Conservation (phyloP, 2,113 vertebrate genomes). For the Rhipidura dahli region DNA sequence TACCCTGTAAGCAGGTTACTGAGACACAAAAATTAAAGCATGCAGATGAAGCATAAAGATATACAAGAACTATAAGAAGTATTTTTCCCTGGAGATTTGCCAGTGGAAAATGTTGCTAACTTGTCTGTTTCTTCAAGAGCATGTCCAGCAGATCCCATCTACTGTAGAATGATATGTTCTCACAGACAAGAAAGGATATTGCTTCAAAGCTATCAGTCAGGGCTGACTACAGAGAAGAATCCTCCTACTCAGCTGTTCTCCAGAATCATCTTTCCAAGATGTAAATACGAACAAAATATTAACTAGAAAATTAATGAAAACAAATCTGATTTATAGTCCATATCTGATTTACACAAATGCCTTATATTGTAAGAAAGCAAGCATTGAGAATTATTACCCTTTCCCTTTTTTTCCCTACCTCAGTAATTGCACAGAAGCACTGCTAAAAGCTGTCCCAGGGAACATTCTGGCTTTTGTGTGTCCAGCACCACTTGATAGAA, state of each 20-base stretch:
- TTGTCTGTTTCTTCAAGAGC: slow-evolving; percentile 16
- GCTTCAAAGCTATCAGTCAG: slow-evolving; percentile 39
- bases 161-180: slow-evolving; percentile 5
- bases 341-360: not conserved
- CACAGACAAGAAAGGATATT: not conserved
- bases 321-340: slow-evolving; percentile 16
- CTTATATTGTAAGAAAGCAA: not conserved
- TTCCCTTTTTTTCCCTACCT: not conserved
- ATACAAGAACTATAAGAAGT: slow-evolving; percentile 6
- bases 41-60: slow-evolving; percentile 7
- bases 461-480: not conserved
- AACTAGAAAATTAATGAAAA: slow-evolving; percentile 32
- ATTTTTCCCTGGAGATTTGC: slow-evolving; percentile 30
- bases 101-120: slow-evolving; percentile 50
- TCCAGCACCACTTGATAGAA: not conserved
- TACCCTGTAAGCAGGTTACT: not conserved
- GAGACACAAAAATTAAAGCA: slow-evolving; percentile 2
- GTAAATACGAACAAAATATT: slow-evolving; percentile 32
- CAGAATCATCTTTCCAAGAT: slow-evolving; percentile 16
- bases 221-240: slow-evolving; percentile 3
- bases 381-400: not conserved
- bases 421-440: not conserved
- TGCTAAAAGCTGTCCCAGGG: not conserved
- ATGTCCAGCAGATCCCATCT: slow-evolving; percentile 34
- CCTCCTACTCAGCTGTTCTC: slow-evolving; percentile 48